These are phyloP conservation scores for Thamnaconus septentrionalis DNA, from an alignment of 2,113 vertebrate genomes.

Conservation along the genomic window DNA sequence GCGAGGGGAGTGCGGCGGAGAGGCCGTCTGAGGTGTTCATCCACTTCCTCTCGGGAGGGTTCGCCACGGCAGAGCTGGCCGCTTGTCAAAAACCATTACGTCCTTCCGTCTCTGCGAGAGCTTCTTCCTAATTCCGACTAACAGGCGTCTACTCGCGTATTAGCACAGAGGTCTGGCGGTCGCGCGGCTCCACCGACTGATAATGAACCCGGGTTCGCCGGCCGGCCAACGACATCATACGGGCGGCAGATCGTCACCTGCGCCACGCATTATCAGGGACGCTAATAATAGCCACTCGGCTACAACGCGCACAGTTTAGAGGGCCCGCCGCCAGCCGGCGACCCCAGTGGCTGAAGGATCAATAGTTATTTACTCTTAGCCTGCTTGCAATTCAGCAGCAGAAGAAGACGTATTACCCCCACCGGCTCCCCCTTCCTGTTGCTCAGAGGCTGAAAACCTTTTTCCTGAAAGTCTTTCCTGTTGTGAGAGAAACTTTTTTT, in stretches of 20 bases:
- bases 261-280: conserved; percentile 59
- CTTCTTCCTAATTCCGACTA: conserved; percentile 79
- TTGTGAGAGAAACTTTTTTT: too few species aligned
- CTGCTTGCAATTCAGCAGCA: conserved; percentile 55
- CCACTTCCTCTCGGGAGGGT: conserved; percentile 67
- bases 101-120: conserved; percentile 60
- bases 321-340: conserved; percentile 55
- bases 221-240: conserved; percentile 73
- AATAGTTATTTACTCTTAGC: conserved; percentile 76
- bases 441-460: conserved; percentile 22
- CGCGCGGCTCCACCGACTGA: conserved; percentile 52
- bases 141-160: conserved; percentile 80
- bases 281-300: conserved; percentile 77
- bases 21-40: conserved; percentile 32
- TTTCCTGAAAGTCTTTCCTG: too few species aligned
- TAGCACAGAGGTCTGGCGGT: conserved; percentile 71
- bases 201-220: conserved; percentile 66
- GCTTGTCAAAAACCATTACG: conserved; percentile 81
- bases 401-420: conserved; percentile 60
- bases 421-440: conserved; percentile 39
- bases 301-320: conserved; percentile 70
- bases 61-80: conserved; percentile 56
- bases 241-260: conserved; percentile 69
- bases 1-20: conserved; percentile 13
- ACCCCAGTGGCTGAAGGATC: conserved; percentile 68